Base-by-base conservation (phyloP, 2,888 invertebrate species). In the Agrilus mali region DNA sequence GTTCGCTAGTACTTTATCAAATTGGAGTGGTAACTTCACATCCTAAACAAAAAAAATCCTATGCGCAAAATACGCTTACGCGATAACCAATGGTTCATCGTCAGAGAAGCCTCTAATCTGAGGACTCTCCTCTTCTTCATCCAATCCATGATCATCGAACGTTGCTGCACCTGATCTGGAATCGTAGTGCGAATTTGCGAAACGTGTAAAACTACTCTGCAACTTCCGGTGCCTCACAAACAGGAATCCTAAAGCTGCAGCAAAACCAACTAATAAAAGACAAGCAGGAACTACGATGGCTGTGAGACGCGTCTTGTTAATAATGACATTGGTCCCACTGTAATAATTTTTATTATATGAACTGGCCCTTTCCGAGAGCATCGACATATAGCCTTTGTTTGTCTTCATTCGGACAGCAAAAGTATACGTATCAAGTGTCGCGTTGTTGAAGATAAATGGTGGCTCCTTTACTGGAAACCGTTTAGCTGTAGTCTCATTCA, bases 31-130 rank as follows among this genome's bases (percentile, higher is more conserved):
- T 38, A 43, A 33, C 38, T 32, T 43, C 32, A 43, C 38, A 43
- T 15, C 7, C 27, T 27, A 27, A 27, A 27, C 27, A 8, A 27
- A 27, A 34, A n/a, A 40, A 43, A 16, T 40, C 36, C 42, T 42
- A 17, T 12, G 42, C 7, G 33, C 6, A 7, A 20, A 1, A 36
- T 15, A 44, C 20, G 42, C 47, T 78, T 75, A 92, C 55, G 90
- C 89, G 64, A 92, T 85, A 55, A 94, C 90, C 54, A 94, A 73
- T 43, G 92, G 93, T 68, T 93, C 94, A 66, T 93, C 93, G 64
- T 93, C 94, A 0, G 90, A 86, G 67, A 93, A 93, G 22, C 90
- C 88, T 61, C 84, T 80, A 60, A 92, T 89, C 53, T 89, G 84
- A 33, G 92, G 92, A 56, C 84, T 81, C 53, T 88, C 87, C 58